A percentile compares a stretch with the other conserved stretches of the same genome.
Conservation (phyloP, 2,797 vertebrate genomes). For the Vespertilio murinus region DNA sequence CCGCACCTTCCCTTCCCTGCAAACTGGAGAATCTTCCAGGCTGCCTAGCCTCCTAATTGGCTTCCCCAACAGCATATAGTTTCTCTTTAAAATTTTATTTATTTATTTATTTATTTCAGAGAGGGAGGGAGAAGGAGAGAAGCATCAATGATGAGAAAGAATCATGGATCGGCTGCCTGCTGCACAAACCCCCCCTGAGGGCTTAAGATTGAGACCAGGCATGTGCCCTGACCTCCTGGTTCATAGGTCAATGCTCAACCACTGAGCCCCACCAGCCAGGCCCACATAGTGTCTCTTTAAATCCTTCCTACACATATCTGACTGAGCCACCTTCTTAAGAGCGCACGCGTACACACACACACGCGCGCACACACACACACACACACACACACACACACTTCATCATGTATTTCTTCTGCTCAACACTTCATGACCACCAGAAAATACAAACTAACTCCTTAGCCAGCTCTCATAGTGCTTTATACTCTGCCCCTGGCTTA, state of each 20-base stretch:
- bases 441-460: neutral
- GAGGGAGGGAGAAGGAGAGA: too few species aligned
- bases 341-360: neutral
- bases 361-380: neutral
- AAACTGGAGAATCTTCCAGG: neutral
- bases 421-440: neutral
- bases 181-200: too few species aligned
- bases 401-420: neutral
- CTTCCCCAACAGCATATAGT: neutral
- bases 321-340: neutral
- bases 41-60: neutral
- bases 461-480: neutral
- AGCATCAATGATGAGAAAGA: too few species aligned
- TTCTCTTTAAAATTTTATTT: neutral
- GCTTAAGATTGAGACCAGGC: too few species aligned
- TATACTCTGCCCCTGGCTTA: neutral
- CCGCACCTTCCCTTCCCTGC: neutral
- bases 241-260: too few species aligned
- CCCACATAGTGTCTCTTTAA: too few species aligned
- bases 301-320: too few species aligned
- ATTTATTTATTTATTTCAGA: too few species aligned
- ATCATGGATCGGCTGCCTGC: too few species aligned
- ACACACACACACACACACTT: neutral
- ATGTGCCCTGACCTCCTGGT: too few species aligned
- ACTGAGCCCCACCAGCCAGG: too few species aligned